phyloP scores from a whole-genome alignment of 53 echinoderm and acorn worm species.

The Echinometra lucunter region DNA sequence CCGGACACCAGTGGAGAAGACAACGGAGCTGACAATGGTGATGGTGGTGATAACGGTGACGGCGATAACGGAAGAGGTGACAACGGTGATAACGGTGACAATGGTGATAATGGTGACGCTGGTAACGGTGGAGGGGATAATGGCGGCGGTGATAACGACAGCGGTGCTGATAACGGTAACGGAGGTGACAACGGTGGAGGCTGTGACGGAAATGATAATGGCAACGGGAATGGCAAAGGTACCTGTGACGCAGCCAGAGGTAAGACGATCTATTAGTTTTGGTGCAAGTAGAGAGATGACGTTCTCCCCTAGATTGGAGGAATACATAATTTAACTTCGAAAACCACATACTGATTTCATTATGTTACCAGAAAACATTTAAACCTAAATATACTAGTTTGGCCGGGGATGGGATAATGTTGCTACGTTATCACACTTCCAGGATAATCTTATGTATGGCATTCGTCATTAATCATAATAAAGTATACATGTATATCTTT shows the following conservation, averaged over 20 bases:
- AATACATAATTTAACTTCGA: too few relatives aligned
- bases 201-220: too few relatives aligned
- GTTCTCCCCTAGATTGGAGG: too few relatives aligned
- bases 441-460: too few relatives aligned
- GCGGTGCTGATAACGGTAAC: neutral
- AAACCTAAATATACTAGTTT: too few relatives aligned
- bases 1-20: constrained; percentile 21
- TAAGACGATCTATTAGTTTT: neutral
- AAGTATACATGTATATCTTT: too few relatives aligned
- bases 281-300: neutral
- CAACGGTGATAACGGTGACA: neutral
- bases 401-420: too few relatives aligned
- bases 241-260: neutral
- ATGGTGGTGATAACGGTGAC: neutral
- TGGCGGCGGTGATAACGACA: neutral
- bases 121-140: neutral
- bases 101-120: neutral
- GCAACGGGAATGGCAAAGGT: too few relatives aligned
- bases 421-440: too few relatives aligned
- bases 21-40: neutral
- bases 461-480: too few relatives aligned
- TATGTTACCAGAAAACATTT: too few relatives aligned
- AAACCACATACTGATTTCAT: too few relatives aligned
- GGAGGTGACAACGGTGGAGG: neutral
- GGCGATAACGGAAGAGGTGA: neutral